phyloP scores from a whole-genome alignment of 2,888 invertebrate genomes.

The Lithophane leautieri region DNA sequence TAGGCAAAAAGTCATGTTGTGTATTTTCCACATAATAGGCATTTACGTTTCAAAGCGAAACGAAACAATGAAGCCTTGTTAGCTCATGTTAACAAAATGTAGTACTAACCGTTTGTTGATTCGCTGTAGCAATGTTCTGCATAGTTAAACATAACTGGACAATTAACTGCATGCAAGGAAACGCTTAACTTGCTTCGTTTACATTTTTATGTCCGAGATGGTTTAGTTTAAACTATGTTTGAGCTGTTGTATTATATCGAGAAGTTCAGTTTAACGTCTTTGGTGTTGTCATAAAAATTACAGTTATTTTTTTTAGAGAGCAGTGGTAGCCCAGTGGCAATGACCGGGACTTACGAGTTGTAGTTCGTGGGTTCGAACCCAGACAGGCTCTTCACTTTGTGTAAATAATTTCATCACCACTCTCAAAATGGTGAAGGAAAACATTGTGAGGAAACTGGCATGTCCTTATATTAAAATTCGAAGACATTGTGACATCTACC shows the following conservation, averaged over 20 bases:
- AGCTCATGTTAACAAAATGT: constrained; percentile 37
- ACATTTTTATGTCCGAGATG: constrained; percentile 49
- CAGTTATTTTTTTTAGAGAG: no score
- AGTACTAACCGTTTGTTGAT: constrained; percentile 39
- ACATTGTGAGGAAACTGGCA: no score
- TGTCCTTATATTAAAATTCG: no score
- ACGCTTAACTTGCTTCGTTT: constrained; percentile 42
- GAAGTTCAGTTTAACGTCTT: not conserved
- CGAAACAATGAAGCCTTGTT: constrained; percentile 35
- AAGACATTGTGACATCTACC: no score
- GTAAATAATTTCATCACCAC: no score
- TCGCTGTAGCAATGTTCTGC: constrained; percentile 23
- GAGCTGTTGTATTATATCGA: constrained; percentile 6
- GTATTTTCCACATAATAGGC: constrained; percentile 24
- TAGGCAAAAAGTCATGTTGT: constrained; percentile 17
- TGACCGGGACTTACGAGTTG: no score
- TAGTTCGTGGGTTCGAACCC: no score
- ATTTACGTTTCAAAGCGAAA: constrained; percentile 28
- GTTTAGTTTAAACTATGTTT: constrained; percentile 25
- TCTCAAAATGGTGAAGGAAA: no score
- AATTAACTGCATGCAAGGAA: constrained; percentile 61
- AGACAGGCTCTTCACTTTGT: no score
- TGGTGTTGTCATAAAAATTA: not conserved
- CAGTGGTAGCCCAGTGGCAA: no score
- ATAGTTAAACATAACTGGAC: constrained; percentile 45